Conservation (phyloP, 1,140 invertebrate species). For the Rhizoglyphus robini region DNA sequence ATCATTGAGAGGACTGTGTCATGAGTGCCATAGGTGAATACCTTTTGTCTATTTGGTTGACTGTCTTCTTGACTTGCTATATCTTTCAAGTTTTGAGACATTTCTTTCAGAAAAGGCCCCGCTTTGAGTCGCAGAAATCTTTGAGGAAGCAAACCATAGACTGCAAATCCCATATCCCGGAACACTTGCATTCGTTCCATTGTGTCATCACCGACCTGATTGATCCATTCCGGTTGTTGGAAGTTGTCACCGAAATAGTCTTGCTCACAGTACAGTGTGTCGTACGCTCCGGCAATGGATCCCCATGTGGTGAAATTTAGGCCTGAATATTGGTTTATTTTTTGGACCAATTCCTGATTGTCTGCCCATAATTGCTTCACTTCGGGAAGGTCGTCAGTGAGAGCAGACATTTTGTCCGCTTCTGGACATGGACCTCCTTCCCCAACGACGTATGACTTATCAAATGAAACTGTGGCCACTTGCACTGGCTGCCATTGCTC, state of each 20-base stretch:
- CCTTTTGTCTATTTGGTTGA: background rate
- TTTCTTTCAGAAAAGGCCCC: constrained; percentile 1
- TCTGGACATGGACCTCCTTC: too few species aligned
- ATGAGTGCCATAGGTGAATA: constrained; percentile 14
- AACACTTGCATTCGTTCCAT: background rate
- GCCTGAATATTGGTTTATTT: background rate
- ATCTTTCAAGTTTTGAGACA: constrained; percentile 10
- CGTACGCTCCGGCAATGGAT: background rate
- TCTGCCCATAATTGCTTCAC: background rate
- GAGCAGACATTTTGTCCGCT: too few species aligned
- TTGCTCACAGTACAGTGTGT: background rate
- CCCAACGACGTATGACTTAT: too few species aligned
- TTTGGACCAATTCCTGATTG: background rate
- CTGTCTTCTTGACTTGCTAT: background rate
- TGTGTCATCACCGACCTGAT: constrained; percentile 12
- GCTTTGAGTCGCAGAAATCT: constrained; percentile 9
- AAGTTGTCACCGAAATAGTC: background rate
- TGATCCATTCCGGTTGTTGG: background rate
- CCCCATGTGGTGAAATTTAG: background rate
- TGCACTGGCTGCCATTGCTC: too few species aligned
- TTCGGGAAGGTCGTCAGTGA: background rate
- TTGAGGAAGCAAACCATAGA: background rate
- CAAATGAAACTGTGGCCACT: too few species aligned
- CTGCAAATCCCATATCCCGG: background rate
- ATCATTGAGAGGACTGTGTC: background rate